These are phyloP conservation scores for Nestor notabilis DNA, from an alignment of 2,113 vertebrate species.

Conservation along the genomic window DNA sequence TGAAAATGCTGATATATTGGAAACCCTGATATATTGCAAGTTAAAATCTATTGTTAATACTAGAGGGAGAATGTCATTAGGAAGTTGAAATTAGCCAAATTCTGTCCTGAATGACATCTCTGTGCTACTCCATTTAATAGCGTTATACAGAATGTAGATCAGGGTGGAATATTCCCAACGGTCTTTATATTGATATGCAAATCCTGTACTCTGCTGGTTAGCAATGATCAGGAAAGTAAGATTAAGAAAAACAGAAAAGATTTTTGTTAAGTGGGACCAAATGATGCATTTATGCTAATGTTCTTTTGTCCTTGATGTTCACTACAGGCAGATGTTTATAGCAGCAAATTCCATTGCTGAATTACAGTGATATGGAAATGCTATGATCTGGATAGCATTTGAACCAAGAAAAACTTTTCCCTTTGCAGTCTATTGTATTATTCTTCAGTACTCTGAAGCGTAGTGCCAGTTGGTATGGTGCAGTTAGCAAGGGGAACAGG, in stretches of 20 bases:
- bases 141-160: constrained; percentile 18
- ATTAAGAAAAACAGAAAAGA: constrained; percentile 32
- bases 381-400: background rate
- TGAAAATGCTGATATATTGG: constrained; percentile 26
- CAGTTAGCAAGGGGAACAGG: background rate
- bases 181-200: constrained; percentile 66
- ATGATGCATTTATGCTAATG: background rate
- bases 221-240: constrained; percentile 36
- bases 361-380: background rate
- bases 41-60: constrained; percentile 43
- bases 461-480: background rate
- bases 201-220: constrained; percentile 36
- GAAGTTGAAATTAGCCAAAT: constrained; percentile 65
- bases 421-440: background rate
- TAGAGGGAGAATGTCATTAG: constrained; percentile 46
- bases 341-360: background rate
- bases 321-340: background rate
- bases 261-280: background rate
- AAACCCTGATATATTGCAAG: constrained; percentile 30
- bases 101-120: constrained; percentile 43
- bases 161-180: constrained; percentile 48
- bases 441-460: background rate
- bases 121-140: constrained; percentile 25
- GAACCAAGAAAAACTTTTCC: background rate
- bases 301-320: constrained; percentile 13